Base-by-base conservation (phyloP, 1,140 invertebrate species). In the Hylaeus volcanicus region DNA sequence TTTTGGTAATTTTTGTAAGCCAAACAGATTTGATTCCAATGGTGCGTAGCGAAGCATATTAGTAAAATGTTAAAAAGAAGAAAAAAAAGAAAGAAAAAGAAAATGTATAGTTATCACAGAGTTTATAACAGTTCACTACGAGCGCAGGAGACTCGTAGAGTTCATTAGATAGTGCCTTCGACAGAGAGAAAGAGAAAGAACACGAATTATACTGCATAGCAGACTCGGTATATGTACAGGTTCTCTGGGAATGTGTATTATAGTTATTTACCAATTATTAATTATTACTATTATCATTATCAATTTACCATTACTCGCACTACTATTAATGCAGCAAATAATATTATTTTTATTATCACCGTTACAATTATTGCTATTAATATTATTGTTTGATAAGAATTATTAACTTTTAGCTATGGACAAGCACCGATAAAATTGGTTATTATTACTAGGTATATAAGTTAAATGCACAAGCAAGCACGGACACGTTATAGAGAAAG, bases 301-400 rank as follows among this genome's bases (percentile, higher is more conserved):
- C 48, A 55, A 79, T 74, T 65, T 78, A 78, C 74, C 53, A 79
- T 84, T 82, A 86, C 43, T 85, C 71, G 80, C 85, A 88, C 85
- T 86, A 82, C 77, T 88, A 88, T 88, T 86, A 81, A 80, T 85
- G 82, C 74, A 82, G 72, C 73, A 72, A 73, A 85, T 75, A 83
- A 84, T 90, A 88, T 89, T 90, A 82, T 89, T 89, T 89, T 88
- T 89, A 90, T 90, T 86, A 86, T 82, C 88, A 84, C 88, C 87
- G 87, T 74, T 84, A 82, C 81, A 84, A 86, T 72, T 84, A 72
- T 73, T 84, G 76, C 81, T 88, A 70, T 74, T 81, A 86, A 76
- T 87, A 86, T 77, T 85, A 86, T 79, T 87, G 82, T 75, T 88
- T 86, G 58, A 81, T 79, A 88, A 86, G 88, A 74, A 79, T 85